Evolutionary conservation across 2,113 vertebrate genomes (phyloP), one percentile per base, ranked within the genome.

Genomic region (Bettongia penicillata): DNA sequence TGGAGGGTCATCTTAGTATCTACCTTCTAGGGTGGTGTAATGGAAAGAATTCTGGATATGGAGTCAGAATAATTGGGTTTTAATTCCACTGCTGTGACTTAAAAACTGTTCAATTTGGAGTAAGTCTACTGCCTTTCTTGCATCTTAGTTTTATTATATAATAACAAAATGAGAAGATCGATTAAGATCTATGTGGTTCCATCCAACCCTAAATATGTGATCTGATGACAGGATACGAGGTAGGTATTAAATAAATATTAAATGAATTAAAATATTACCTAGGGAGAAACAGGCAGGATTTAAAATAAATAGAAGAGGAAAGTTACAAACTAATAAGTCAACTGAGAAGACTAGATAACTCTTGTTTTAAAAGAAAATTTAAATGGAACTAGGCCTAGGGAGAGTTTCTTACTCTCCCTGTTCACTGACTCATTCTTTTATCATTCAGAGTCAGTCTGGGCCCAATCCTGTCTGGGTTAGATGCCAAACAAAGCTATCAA

Each of bases 341-440:
- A 23, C 68, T 22, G 43, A 23, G 37, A 43, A 43, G 14, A 8
- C 0, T 84, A 22, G 19, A 23, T 11, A 68, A 2, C 14, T 84
- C 6, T 22, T 19, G n/a, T 84, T 84, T 84, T 43, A 84, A 43
- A 84, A 43, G 68, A 84, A 84, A 43, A 84, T 84, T 23, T 43
- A 84, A 84, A 43, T 43, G 68, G 68, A 84, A 23, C 7, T 84
- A 84, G 68, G 37, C n/a, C 68, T 84, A 84, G n/a, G 16, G 19
- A 84, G 68, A 84, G 68, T n/a, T 84, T 84, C n/a, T 43, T 84
- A 68, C 68, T 84, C 6, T 23, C n/a, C 19, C 68, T 84, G 7
- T 43, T 84, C 68, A 84, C 68, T 84, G 68, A 84, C 68, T 84
- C 68, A 84, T 84, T 84, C n/a, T 84, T 84, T 84, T 84, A 84